Percentiles rank a stretch among this genome's conserved stretches.
These are phyloP conservation scores for Reticulitermes speratus DNA, from an alignment of 1,140 invertebrate species.

Conservation along the genomic window DNA sequence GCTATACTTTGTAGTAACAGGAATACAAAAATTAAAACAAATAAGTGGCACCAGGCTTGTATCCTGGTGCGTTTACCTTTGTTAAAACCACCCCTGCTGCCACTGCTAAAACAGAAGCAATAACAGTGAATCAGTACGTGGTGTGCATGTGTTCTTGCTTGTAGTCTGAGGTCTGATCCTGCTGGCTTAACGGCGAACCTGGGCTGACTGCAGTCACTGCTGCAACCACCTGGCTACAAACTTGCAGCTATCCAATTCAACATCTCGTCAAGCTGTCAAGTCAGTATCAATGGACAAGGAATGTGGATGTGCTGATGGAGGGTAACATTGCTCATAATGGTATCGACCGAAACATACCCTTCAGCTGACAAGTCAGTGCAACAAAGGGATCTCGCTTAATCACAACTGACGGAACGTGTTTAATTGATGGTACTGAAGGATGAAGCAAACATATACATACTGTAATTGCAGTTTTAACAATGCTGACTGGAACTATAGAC, in stretches of 20 bases:
- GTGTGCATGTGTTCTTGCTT: neutral
- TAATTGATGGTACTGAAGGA: no score
- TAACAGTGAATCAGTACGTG: slow-evolving; percentile 45
- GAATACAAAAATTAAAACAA: slow-evolving; percentile 50
- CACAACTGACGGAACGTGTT: no score
- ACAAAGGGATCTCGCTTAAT: no score
- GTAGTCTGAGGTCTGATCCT: slow-evolving; percentile 9
- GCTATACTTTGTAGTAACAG: slow-evolving; percentile 7
- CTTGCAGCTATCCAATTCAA: slow-evolving; percentile 14
- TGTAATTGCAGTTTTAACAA: no score
- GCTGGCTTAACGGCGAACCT: slow-evolving; percentile 6
- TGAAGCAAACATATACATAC: no score
- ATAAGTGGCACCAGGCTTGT: slow-evolving; percentile 64
- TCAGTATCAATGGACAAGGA: neutral
- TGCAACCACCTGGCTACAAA: slow-evolving; percentile 17
- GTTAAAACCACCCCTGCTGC: slow-evolving; percentile 82
- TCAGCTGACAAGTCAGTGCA: no score
- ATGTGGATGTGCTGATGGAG: neutral
- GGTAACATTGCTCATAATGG: slow-evolving; percentile 10
- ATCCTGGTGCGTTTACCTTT: slow-evolving; percentile 80
- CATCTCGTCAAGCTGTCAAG: neutral
- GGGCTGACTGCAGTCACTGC: slow-evolving; percentile 3
- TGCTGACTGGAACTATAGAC: no score
- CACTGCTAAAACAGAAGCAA: slow-evolving; percentile 81
- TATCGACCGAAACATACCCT: neutral